Evolutionary conservation across 2,797 vertebrate genomes (phyloP).

Genomic region (Ctenopoma kingsleyae): DNA sequence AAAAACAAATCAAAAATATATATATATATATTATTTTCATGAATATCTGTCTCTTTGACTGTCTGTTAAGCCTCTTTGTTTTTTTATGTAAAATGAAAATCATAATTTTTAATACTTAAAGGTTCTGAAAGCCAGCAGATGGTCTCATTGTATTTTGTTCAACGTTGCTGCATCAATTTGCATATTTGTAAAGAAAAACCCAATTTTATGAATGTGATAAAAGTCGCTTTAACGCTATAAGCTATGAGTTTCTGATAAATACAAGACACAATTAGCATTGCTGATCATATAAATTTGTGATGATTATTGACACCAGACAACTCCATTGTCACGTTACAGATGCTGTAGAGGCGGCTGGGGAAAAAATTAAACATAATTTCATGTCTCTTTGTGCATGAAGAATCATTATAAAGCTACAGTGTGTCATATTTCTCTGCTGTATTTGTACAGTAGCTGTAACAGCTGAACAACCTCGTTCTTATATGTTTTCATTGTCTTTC

Average conservation of each 20-base stretch:
- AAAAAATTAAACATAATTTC: neutral
- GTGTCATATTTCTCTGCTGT: conserved; percentile 10
- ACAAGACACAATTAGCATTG: neutral
- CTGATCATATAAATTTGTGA: neutral
- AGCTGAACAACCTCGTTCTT: neutral
- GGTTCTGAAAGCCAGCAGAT: conserved; percentile 33
- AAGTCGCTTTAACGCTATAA: neutral
- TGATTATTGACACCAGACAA: neutral
- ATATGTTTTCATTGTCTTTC: conserved; percentile 33
- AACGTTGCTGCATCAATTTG: conserved; percentile 27
- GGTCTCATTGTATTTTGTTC: conserved; percentile 25
- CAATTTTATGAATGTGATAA: conserved; percentile 28
- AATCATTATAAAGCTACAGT: neutral
- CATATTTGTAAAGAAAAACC: conserved; percentile 35
- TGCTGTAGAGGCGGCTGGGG: neutral
- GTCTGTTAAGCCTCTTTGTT: neutral
- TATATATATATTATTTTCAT: neutral
- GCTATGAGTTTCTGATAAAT: conserved; percentile 20
- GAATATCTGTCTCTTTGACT: neutral
- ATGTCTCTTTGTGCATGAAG: neutral
- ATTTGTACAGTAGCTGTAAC: neutral
- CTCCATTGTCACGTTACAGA: neutral
- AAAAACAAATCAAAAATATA: neutral
- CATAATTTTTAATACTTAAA: conserved; percentile 14
- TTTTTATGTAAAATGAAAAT: conserved; percentile 26